Base-by-base conservation (phyloP, 1,140 invertebrate genomes). In the Harpegnathos saltator region DNA sequence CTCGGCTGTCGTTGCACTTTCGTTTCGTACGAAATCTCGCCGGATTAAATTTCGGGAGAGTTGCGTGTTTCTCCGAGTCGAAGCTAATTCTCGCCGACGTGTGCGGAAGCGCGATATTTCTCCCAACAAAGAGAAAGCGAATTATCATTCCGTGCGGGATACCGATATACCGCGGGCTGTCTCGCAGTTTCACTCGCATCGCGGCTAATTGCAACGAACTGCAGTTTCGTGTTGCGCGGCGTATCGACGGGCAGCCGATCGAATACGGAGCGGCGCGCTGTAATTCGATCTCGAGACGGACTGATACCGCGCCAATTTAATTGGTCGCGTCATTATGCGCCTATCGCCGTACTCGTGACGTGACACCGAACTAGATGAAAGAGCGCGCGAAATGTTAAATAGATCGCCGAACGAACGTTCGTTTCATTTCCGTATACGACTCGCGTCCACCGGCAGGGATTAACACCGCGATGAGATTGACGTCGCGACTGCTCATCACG, bases 251-350 rank as follows among this genome's bases (percentile, higher is more conserved):
- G 12, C 50, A 50, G 44, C 44, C 4, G 73, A 62, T 50, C 38
- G 58, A 75, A 63, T 48, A 14, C n/a, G 19, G 14, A 15, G 12
- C n/a, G 19, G n/a, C n/a, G 14, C 24, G 26, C 26, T 75, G 59
- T 74, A 74, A 75, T 75, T 52, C 59, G 59, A 75, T 75, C 73
- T 52, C 24, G 44, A 75, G 24, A 74, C 38, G 38, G 26, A 15
- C 17, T 72, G 19, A 1, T 72, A 19, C 19, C 19, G n/a, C 14
- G n/a, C 44, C 58, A 52, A 63, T 75, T 75, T 75, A 75, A 75
- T 63, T 63, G 59, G 44, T n/a, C 38, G 33, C 58, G 38, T 74
- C 38, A 74, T 74, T 74, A 62, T 52, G 58, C 58, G 11, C 7
- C 17, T 59, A 50, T 14, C 54, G 22, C 17, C 15, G 33, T 59